Base-by-base conservation (phyloP, 2,888 invertebrate genomes). In the Euspilapteryx auroguttella region DNA sequence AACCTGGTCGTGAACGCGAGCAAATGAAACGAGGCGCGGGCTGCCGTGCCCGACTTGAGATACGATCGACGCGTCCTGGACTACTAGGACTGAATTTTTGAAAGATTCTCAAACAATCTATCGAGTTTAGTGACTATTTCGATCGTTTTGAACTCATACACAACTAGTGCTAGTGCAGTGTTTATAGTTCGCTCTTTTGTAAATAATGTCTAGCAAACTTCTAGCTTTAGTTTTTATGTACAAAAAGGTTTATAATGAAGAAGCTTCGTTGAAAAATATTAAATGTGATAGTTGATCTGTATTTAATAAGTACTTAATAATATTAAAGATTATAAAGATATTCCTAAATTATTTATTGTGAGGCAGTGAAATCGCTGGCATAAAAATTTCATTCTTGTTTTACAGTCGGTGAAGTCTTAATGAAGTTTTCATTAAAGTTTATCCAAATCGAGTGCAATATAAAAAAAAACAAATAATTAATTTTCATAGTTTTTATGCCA, bases 1-100 rank as follows among this genome's bases (percentile, higher is more conserved):
- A 82, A 82, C 42, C 54, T 82, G 31, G 81, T 83, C 8, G 77
- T 77, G 33, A 73, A 58, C 36, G 77, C 77, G 44, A 73, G 76
- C 23, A 77, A 77, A 75, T 77, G 76, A 77, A 68, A 73, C 58
- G 69, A 62, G 64, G 55, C 59, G 36, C 71, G 71, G 50, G 53
- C 57, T 39, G 44, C 59, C 47, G 55, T 54, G 35, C 49, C 50
- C 12, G 48, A 50, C 29, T 41, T 51, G 40, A 49, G 35, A 34
- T 68, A 57, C 48, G 68, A 65, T 38, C 56, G 71, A 42, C 65
- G 69, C 50, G 51, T 56, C 48, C 59, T 66, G 58, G 63, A 69
- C 52, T 73, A 50, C 49, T 68, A 46, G 55, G 46, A 49, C 49
- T 13, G 4, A 8, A 7, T 4, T 9, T 9, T 10, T 17, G 17